Conservation (phyloP, 2,797 vertebrate species). For the Kryptolebias ocellatus region DNA sequence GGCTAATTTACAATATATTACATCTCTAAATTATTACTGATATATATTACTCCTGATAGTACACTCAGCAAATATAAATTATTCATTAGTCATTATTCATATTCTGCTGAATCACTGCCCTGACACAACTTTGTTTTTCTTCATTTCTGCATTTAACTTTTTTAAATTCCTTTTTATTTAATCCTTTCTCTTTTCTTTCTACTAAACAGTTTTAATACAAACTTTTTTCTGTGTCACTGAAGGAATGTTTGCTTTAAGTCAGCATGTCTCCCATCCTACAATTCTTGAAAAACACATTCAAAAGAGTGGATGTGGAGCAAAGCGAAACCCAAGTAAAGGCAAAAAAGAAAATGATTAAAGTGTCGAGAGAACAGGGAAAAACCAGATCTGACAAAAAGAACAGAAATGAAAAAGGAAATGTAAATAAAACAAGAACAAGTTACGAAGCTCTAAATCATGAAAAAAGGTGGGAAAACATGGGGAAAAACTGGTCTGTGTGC, state of each 20-base stretch:
- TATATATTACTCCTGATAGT: constrained; percentile 59
- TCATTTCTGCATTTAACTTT: constrained; percentile 14
- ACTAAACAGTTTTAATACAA: constrained; percentile 15
- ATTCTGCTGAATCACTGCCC: constrained; percentile 62
- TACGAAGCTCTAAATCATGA: constrained; percentile 14
- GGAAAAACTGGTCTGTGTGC: neutral
- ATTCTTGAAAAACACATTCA: constrained; percentile 16
- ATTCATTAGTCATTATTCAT: constrained; percentile 68
- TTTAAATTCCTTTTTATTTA: constrained; percentile 43
- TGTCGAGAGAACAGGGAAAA: constrained; percentile 15
- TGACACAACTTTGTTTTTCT: constrained; percentile 26
- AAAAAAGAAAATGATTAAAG: neutral
- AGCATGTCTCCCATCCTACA: constrained; percentile 4
- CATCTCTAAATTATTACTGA: constrained; percentile 46
- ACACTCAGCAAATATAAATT: constrained; percentile 59
- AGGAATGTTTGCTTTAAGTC: constrained; percentile 37
- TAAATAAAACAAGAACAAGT: constrained; percentile 15
- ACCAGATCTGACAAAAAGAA: constrained; percentile 20
- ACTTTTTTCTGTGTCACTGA: constrained; percentile 9
- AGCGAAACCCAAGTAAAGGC: neutral
- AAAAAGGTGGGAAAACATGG: constrained; percentile 5
- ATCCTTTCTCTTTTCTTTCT: constrained; percentile 23
- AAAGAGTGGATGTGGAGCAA: constrained; percentile 3
- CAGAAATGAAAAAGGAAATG: neutral
- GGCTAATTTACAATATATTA: constrained; percentile 61